Conservation (phyloP, 2,113 vertebrate species). For the Neogobius melanostomus region DNA sequence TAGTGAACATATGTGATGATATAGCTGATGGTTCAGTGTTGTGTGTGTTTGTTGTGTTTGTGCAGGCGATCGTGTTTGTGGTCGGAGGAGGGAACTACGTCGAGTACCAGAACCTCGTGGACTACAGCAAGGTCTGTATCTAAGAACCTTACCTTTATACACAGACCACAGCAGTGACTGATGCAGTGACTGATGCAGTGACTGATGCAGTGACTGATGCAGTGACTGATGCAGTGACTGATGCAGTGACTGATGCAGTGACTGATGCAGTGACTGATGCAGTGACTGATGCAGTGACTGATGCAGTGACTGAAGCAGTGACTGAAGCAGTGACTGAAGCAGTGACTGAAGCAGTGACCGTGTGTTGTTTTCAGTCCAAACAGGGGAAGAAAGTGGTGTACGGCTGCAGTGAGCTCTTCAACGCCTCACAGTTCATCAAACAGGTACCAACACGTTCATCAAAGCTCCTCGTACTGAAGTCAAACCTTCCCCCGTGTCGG, state of each 20-base stretch:
- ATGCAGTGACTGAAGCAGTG: background rate
- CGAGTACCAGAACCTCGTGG: constrained; percentile 97
- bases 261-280: background rate
- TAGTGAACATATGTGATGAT: no score
- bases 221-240: background rate
- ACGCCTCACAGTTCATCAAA: constrained; percentile 92
- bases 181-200: no score
- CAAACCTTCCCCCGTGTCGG: no score
- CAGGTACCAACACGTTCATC: constrained; percentile 77
- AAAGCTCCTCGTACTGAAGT: background rate
- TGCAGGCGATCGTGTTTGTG: constrained; percentile 93
- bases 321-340: background rate
- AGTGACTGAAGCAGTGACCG: background rate
- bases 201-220: background rate
- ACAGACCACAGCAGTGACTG: background rate
- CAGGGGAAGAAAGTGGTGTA: constrained; percentile 92
- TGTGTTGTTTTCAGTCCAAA: constrained; percentile 77
- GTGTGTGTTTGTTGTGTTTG: background rate
- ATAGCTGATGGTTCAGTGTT: no score
- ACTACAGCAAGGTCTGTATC: constrained; percentile 88
- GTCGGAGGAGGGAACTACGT: constrained; percentile 98
- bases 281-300: background rate
- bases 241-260: background rate
- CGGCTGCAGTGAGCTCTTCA: constrained; percentile 98
- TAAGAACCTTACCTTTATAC: background rate